phyloP scores from a whole-genome alignment of 2,113 vertebrate genomes.

The Zootoca vivipara region DNA sequence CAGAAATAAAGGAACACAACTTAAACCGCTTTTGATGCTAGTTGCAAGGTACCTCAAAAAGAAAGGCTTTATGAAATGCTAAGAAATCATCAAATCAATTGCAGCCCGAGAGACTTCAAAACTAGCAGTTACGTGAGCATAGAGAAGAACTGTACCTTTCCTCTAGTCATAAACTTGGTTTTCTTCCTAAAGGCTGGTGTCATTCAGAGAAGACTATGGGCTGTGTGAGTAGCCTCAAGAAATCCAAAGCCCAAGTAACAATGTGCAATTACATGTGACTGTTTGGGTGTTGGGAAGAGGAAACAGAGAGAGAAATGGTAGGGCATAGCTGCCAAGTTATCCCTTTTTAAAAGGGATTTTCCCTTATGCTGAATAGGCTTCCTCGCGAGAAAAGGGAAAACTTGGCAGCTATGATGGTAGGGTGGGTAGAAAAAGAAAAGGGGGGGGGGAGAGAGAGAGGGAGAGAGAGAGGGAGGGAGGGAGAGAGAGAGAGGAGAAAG shows the following conservation, averaged over 20 bases:
- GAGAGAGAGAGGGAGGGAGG: not conserved
- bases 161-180: not conserved
- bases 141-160: not conserved
- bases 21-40: not conserved
- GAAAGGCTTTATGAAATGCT: not conserved
- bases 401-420: no score
- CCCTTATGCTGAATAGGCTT: no score
- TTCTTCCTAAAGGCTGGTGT: not conserved
- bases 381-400: no score
- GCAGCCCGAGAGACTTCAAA: not conserved
- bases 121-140: not conserved
- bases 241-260: not conserved
- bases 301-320: not conserved
- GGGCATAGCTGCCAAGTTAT: no score
- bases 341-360: no score
- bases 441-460: not conserved
- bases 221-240: not conserved
- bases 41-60: not conserved
- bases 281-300: not conserved
- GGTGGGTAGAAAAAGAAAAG: not conserved
- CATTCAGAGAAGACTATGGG: not conserved
- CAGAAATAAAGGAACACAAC: not conserved
- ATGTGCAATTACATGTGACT: not conserved
- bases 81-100: not conserved
- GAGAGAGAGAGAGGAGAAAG: no score